These are phyloP conservation scores for Holothuria leucospilota DNA, from an alignment of 53 echinoderm and acorn worm genomes.

Conservation along the genomic window DNA sequence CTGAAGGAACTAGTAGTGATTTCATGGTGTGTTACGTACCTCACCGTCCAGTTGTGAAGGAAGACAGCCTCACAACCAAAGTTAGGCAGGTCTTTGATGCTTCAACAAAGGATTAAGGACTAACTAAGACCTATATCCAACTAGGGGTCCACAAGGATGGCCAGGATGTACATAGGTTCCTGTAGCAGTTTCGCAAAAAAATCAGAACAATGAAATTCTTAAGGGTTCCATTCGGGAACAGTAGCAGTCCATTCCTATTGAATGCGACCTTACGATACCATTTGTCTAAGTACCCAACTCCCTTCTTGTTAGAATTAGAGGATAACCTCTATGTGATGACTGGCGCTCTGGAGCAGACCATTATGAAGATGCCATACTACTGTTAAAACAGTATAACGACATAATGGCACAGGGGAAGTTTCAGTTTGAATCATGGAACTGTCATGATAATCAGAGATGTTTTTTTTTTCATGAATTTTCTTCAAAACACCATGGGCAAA, in stretches of 20 bases:
- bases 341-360: conserved; percentile 44
- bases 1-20: background rate
- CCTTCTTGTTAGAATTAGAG: conserved; percentile 35
- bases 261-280: conserved; percentile 35
- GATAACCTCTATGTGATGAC: conserved; percentile 56
- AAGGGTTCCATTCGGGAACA: conserved; percentile 34
- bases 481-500: conserved; percentile 1
- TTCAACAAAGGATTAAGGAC: background rate
- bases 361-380: conserved; percentile 42
- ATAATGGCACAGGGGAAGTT: conserved; percentile 42
- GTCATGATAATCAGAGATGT: background rate
- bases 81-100: conserved; percentile 25
- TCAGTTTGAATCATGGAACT: conserved; percentile 31
- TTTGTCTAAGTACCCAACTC: background rate
- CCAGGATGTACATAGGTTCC: conserved; percentile 28
- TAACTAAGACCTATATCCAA: conserved; percentile 24
- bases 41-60: conserved; percentile 5
- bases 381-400: conserved; percentile 18
- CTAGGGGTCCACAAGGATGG: conserved; percentile 5
- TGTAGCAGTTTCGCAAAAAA: background rate
- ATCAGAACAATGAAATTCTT: conserved; percentile 37
- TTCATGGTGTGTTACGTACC: background rate
- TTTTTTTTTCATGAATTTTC: conserved; percentile 30
- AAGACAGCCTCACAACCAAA: conserved; percentile 24
- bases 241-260: conserved; percentile 24